Base-by-base conservation (phyloP, 2,113 vertebrate genomes). In the Bubo bubo region DNA sequence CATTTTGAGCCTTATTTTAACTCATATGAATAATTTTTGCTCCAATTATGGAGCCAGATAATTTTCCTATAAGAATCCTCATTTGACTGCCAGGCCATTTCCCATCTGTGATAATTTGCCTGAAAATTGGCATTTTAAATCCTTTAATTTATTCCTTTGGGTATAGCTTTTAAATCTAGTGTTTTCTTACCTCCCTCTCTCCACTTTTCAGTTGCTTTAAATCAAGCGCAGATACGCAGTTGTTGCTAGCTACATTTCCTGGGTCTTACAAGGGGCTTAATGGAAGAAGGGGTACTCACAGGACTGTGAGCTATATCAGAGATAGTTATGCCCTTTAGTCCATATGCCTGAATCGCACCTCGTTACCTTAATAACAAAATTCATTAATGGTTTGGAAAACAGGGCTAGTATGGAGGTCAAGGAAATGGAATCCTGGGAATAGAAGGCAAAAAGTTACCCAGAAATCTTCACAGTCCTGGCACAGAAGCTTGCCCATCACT, bases 111-210 rank as follows among this genome's bases (percentile, higher is more conserved):
- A 58, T 93, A 90, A 96, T 94, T 90, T 83, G 73, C 80, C 60
- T 93, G 75, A 80, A 96, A 95, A 94, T 7, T 79, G 88, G 72
- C 79, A 77, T 86, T 86, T 92, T 34, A 92, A 95, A 77, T 79
- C 59, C 52, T 93, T 90, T 10, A 79, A 93, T 96, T 79, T 93
- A 83, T 92, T 96, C 81, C 91, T 92, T 86, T 84, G 88, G 67
- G 81, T 74, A 93, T 63, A 66, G 81, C 67, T 79, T 89, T 91
- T 95, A 89, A 86, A 89, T 49, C 22, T 35, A 79, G 35, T 75
- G 72, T 93, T 91, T 95, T 79, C 68, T 77, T 72, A 84, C 75
- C 26, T 81, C 55, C 67, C 26, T 63, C 50, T 70, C 67, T 63
- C 28, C 55, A 50, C 41, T 62, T 62, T 76, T 34, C 72, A 81